Evolutionary conservation across 1,140 invertebrate species (phyloP), one percentile per base, ranked within the genome.

Genomic region (Paralvinella palmiformis): DNA sequence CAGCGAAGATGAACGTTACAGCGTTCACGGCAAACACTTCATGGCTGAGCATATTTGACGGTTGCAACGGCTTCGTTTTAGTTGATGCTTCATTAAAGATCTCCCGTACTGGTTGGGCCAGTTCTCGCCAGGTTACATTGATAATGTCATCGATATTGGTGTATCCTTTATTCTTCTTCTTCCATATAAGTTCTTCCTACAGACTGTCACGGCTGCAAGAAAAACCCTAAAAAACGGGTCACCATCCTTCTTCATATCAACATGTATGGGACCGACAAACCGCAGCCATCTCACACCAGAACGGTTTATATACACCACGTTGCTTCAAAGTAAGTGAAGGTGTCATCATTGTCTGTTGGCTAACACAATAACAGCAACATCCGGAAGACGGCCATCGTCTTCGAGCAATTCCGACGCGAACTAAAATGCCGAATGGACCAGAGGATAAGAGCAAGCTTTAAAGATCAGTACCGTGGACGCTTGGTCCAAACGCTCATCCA

Each of bases 401-500:
- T 52, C 48, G 5, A 29, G 1, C 3, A 52, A 52, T 52, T 52
- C n/a, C 48, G 24, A 29, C 48, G n/a, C 5, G 31, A 52, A 52
- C 31, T 5, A 5, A 52, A 10, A 27, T 15, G 48, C 48, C 5
- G 48, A 52, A 52, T 22, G 48, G n/a, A 52, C 48, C 48, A 52
- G 48, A 29, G 48, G 2, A 17, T 52, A 27, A 52, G 24, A 5
- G 17, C 48, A 52, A 52, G n/a, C 48, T 52, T 52, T 29, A n/a
- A 52, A 52, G 48, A 27, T 29, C 37, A 41, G 37, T 41, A 15
- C 48, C n/a, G n/a, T n/a, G n/a, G n/a, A n/a, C n/a, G n/a, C 48
- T 52, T 52, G n/a, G 48, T 52, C 48, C 48, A 52, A 52, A 52
- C 48, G 22, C 48, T 20, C 5, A 52, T 52, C 48, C 48, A 52